A percentile compares a stretch with the other conserved stretches of the same genome.
Conservation (phyloP, 2,113 vertebrate species). For the Rhynchopsitta pachyrhyncha region DNA sequence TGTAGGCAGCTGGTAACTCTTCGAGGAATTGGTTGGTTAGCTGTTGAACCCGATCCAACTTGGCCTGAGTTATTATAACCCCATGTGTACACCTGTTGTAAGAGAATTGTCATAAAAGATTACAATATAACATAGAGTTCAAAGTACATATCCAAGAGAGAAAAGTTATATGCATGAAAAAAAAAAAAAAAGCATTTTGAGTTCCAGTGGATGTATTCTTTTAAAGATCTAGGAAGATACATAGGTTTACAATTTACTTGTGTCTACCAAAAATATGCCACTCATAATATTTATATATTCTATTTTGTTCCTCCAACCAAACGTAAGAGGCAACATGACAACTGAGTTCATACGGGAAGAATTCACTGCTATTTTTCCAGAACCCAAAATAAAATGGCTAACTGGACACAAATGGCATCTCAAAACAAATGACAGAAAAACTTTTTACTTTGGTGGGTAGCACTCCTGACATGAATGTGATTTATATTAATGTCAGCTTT, state of each 20-base stretch:
- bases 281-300: background rate
- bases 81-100: conserved; percentile 90
- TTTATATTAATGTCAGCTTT: background rate
- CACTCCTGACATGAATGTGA: background rate
- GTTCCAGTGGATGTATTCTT: background rate
- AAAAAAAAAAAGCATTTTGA: background rate
- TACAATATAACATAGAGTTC: background rate
- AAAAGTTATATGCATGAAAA: background rate
- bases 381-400: background rate
- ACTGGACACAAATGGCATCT: background rate
- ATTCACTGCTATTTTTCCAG: background rate
- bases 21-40: conserved; percentile 93
- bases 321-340: background rate
- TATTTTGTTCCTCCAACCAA: background rate
- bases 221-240: background rate
- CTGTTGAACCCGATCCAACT: conserved; percentile 95
- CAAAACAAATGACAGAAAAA: background rate
- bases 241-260: background rate
- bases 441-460: background rate
- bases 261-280: background rate
- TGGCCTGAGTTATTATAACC: conserved; percentile 98
- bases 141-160: background rate
- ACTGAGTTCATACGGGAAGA: background rate
- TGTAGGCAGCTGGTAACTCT: conserved; percentile 94
- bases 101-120: background rate